These are phyloP conservation scores for Drosophila merina DNA, from an alignment of 2,888 invertebrate genomes.

Conservation along the genomic window DNA sequence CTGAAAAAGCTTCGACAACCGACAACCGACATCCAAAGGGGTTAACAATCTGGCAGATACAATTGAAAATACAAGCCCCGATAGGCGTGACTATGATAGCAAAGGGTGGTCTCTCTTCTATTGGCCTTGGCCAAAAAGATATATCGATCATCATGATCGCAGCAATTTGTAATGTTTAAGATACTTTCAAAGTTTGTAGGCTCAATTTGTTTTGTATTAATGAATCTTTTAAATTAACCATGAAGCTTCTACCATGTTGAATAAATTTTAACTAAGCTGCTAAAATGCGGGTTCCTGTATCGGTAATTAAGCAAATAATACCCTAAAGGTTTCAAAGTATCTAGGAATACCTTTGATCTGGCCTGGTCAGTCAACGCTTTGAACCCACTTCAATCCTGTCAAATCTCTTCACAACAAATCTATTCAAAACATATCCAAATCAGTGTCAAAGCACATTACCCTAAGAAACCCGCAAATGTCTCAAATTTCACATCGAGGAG, in stretches of 20 bases:
- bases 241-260: slow-evolving; percentile 6
- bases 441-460: slow-evolving; percentile 69
- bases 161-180: slow-evolving; percentile 40
- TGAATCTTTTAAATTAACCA: slow-evolving; percentile 1
- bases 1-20: slow-evolving; percentile 13
- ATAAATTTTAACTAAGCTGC: background rate
- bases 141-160: slow-evolving; percentile 37
- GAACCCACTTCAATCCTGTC: slow-evolving; percentile 28
- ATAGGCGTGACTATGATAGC: slow-evolving; percentile 48
- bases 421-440: slow-evolving; percentile 46
- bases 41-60: slow-evolving; percentile 30
- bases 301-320: slow-evolving; percentile 25
- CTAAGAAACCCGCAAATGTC: slow-evolving; percentile 58
- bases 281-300: slow-evolving; percentile 16
- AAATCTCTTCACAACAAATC: slow-evolving; percentile 11
- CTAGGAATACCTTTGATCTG: slow-evolving; percentile 1
- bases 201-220: slow-evolving; percentile 1
- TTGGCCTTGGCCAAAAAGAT: slow-evolving; percentile 41
- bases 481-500: slow-evolving; percentile 55
- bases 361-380: slow-evolving; percentile 11
- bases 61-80: slow-evolving; percentile 37
- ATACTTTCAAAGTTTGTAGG: slow-evolving; percentile 20
- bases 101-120: slow-evolving; percentile 19
- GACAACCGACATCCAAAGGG: background rate
- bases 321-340: background rate